phyloP scores from a whole-genome alignment of 2,113 vertebrate genomes.

The Malurus alboscapulatus region DNA sequence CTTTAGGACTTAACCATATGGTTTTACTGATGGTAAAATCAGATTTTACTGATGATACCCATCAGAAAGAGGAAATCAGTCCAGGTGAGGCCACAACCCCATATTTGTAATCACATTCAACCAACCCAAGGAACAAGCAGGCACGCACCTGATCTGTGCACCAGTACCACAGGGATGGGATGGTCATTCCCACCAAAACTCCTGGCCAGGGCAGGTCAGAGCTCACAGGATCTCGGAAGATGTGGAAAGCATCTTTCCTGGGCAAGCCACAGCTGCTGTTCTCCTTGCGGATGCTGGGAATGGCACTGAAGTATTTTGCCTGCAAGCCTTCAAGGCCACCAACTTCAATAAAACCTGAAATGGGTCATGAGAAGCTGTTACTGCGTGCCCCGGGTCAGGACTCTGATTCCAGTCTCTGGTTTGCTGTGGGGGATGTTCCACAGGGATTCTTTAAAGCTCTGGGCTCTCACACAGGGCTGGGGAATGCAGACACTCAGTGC shows the following conservation, averaged over 20 bases:
- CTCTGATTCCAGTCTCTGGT: neutral
- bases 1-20: neutral
- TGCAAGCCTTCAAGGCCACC: conserved; percentile 86
- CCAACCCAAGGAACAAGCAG: neutral
- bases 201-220: conserved; percentile 97
- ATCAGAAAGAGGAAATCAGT: neutral
- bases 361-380: neutral
- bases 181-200: conserved; percentile 90
- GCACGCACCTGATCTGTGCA: conserved; percentile 92
- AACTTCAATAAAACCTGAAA: conserved; percentile 84
- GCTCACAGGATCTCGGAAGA: conserved; percentile 88
- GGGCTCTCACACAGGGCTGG: accelerated
- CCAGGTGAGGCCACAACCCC: neutral
- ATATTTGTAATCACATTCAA: neutral
- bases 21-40: neutral
- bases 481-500: accelerated
- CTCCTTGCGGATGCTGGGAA: conserved; percentile 76
- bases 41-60: neutral
- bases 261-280: conserved; percentile 92
- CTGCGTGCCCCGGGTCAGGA: neutral
- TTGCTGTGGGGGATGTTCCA: neutral
- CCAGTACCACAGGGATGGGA: conserved; percentile 98
- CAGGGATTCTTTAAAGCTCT: neutral
- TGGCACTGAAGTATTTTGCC: conserved; percentile 80
- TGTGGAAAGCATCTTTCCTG: conserved; percentile 87